phyloP scores from a whole-genome alignment of 2,113 vertebrate species.

The Salminus brasiliensis region DNA sequence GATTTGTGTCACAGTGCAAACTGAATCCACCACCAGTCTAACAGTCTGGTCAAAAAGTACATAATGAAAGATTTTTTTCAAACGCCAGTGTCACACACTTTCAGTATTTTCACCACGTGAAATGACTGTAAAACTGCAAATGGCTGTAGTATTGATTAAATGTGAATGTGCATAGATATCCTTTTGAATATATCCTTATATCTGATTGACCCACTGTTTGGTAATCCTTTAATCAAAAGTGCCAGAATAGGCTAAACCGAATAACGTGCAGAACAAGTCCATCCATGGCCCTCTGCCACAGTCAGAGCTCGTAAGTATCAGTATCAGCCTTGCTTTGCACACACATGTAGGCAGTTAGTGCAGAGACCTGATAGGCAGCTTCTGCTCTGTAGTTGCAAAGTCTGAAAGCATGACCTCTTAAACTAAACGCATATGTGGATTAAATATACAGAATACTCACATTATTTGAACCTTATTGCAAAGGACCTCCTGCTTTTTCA shows the following conservation, averaged over 20 bases:
- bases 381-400: neutral
- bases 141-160: too few relatives aligned
- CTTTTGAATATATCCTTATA: too few relatives aligned
- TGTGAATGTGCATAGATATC: too few relatives aligned
- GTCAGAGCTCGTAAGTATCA: neutral
- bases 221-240: neutral
- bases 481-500: constrained; percentile 13
- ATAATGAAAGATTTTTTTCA: too few relatives aligned
- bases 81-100: too few relatives aligned
- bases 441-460: constrained; percentile 44
- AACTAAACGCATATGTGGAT: neutral
- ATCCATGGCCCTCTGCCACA: neutral
- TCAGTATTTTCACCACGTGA: too few relatives aligned
- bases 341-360: neutral
- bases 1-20: neutral
- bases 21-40: too few relatives aligned
- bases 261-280: neutral
- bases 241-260: neutral
- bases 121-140: too few relatives aligned
- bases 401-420: neutral
- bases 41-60: too few relatives aligned
- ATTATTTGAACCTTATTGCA: constrained; percentile 57
- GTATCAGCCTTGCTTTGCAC: neutral
- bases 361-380: too few relatives aligned
- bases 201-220: too few relatives aligned